Evolutionary conservation across 2,888 invertebrate species (phyloP).

Genomic region (Apamea sordens): DNA sequence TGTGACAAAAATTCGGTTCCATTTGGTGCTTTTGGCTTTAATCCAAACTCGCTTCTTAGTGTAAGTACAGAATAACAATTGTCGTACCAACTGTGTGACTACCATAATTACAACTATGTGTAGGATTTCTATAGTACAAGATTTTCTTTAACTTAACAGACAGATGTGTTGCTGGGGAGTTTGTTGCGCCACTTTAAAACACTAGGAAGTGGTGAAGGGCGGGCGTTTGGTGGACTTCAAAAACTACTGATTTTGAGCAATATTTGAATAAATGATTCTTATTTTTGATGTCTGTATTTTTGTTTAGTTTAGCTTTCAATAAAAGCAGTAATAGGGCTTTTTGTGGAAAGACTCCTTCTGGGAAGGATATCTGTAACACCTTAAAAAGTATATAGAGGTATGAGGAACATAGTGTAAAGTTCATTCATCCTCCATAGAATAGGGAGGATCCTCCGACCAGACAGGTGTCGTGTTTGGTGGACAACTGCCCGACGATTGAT

Average conservation of each 20-base stretch:
- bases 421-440: too few relatives aligned
- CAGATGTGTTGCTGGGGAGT: background rate
- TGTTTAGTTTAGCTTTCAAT: background rate
- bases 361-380: background rate
- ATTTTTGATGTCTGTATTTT: background rate
- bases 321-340: background rate
- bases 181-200: background rate
- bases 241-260: background rate
- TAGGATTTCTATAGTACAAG: background rate
- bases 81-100: conserved; percentile 29
- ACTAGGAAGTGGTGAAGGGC: background rate
- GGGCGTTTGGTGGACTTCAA: background rate
- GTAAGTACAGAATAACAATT: conserved; percentile 42
- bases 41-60: conserved; percentile 51
- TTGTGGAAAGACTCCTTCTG: background rate
- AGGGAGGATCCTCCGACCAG: too few relatives aligned
- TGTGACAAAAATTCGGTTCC: conserved; percentile 46
- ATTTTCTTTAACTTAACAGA: background rate
- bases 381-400: background rate
- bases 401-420: too few relatives aligned
- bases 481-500: too few relatives aligned
- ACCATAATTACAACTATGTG: conserved; percentile 4
- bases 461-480: too few relatives aligned
- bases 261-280: background rate
- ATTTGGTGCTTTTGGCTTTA: conserved; percentile 47